phyloP scores from a whole-genome alignment of 2,888 invertebrate species.

The Melanargia galathea region DNA sequence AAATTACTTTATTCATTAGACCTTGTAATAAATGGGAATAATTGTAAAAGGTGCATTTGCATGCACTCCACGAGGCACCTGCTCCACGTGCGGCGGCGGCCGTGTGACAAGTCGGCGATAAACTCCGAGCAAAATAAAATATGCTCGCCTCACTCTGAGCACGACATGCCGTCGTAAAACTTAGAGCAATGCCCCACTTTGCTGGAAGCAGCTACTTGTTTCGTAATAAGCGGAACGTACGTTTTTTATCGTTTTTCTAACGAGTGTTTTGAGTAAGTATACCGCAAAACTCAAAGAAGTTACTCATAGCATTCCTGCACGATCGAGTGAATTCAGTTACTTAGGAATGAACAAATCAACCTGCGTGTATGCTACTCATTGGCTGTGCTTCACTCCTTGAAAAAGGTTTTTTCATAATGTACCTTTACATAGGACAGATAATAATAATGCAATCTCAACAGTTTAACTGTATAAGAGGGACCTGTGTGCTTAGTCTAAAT shows the following conservation, averaged over 20 bases:
- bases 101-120: constrained; percentile 32
- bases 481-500: too few species aligned
- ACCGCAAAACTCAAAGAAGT: background rate
- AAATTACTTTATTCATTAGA: constrained; percentile 1
- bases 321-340: too few species aligned
- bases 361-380: too few species aligned
- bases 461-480: too few species aligned
- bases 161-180: constrained; percentile 32
- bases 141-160: constrained; percentile 29
- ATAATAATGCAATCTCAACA: too few species aligned
- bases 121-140: constrained; percentile 35
- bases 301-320: too few species aligned
- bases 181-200: background rate
- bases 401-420: too few species aligned
- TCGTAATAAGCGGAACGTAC: background rate
- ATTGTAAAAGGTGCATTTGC: constrained; percentile 24
- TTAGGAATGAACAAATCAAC: too few species aligned
- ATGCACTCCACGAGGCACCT: constrained; percentile 29
- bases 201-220: background rate
- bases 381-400: too few species aligned
- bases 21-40: constrained; percentile 3
- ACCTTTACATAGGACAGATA: too few species aligned
- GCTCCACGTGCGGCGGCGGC: constrained; percentile 25
- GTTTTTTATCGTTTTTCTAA: background rate
- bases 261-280: background rate